phyloP scores from a whole-genome alignment of 2,113 vertebrate genomes.

The Calypte anna region DNA sequence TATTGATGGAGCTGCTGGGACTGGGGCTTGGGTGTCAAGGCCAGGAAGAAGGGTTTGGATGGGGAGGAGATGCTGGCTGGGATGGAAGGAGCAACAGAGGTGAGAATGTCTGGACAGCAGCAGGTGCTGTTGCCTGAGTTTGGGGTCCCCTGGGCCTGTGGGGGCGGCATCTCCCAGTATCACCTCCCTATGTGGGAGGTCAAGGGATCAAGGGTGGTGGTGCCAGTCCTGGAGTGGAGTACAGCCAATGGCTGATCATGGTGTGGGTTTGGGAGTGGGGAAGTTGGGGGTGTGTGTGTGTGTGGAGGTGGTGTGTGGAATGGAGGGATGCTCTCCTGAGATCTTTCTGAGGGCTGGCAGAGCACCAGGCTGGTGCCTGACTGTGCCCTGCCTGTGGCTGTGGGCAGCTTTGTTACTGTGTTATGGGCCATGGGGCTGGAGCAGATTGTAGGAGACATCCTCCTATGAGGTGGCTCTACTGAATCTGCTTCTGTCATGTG shows the following conservation, averaged over 20 bases:
- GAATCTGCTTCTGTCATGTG: not conserved
- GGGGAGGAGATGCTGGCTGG: not conserved
- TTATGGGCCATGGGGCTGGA: not conserved
- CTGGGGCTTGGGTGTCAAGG: not conserved
- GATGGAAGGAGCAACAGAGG: not conserved
- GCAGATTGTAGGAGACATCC: rapidly evolving
- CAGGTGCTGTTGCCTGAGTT: not conserved
- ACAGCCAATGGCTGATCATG: rapidly evolving
- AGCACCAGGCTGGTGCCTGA: not conserved
- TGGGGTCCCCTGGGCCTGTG: not conserved
- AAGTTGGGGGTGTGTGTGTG: rapidly evolving
- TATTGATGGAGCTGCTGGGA: slow-evolving; percentile 58
- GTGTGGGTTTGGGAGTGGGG: not conserved
- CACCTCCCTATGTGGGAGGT: not conserved
- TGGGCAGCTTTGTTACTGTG: not conserved
- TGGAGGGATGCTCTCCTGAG: not conserved
- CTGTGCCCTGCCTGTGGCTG: not conserved
- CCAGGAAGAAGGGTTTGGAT: not conserved
- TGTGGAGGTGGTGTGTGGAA: not conserved
- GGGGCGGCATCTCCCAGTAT: rapidly evolving
- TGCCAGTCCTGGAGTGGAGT: not conserved
- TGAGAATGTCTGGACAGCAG: not conserved
- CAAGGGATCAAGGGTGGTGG: not conserved
- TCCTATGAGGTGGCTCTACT: not conserved
- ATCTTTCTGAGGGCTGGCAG: not conserved